phyloP scores from a whole-genome alignment of 64 coral and sea anemone species.

The Montipora efflorescens region DNA sequence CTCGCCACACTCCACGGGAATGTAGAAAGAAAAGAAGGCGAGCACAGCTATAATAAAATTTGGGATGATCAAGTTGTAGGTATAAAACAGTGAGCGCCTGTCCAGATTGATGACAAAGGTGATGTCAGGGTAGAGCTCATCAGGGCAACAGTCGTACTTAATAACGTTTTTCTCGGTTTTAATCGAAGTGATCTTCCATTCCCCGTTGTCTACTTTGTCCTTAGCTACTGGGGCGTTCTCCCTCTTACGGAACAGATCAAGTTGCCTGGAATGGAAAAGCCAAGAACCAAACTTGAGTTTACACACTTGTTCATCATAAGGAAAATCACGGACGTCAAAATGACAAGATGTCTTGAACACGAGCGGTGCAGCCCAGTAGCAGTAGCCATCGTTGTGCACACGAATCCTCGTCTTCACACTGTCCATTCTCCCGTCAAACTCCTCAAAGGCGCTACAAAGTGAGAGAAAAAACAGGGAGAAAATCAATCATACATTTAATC shows the following conservation, averaged over 20 bases:
- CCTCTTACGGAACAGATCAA: constrained; percentile 59
- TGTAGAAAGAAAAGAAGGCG: constrained; percentile 92
- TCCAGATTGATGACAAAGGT: constrained; percentile 72
- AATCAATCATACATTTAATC: too few species aligned
- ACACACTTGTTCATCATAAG: constrained; percentile 81
- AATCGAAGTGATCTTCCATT: constrained; percentile 76
- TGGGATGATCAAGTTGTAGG: constrained; percentile 78
- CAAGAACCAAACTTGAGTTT: constrained; percentile 92
- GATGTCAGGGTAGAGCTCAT: constrained; percentile 71
- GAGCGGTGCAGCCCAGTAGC: constrained; percentile 78
- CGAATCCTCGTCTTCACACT: constrained; percentile 75
- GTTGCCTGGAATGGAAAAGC: constrained; percentile 37
- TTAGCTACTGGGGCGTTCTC: constrained; percentile 47
- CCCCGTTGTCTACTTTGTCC: constrained; percentile 75
- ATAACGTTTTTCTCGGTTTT: constrained; percentile 48
- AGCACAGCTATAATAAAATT: constrained; percentile 90
- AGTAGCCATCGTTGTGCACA: constrained; percentile 21
- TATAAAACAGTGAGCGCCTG: constrained; percentile 87
- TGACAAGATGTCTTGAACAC: constrained; percentile 86
- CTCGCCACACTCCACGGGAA: constrained; percentile 88
- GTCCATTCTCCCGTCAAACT: constrained; percentile 91
- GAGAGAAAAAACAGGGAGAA: neutral
- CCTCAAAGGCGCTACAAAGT: constrained; percentile 87
- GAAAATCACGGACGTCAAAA: constrained; percentile 86
- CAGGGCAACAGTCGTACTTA: constrained; percentile 32